Evolutionary conservation across 2,797 vertebrate genomes (phyloP).

Genomic region (Gymnoscopelus microlampas): DNA sequence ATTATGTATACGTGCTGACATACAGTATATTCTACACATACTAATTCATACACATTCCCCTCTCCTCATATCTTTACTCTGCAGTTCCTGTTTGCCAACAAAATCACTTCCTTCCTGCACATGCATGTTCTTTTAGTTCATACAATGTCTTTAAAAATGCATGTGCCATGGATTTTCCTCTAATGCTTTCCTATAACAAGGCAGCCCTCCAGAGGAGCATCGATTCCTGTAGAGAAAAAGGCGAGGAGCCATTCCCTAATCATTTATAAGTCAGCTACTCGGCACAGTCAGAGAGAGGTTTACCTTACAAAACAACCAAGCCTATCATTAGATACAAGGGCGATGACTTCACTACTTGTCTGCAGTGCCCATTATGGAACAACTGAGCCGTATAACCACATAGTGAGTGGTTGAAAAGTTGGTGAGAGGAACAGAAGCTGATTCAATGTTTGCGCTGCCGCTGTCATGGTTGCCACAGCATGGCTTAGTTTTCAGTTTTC

Average conservation of each 20-base stretch:
- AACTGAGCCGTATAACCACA: conserved; percentile 52
- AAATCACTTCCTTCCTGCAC: conserved; percentile 31
- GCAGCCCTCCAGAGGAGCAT: conserved; percentile 28
- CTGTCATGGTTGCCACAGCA: conserved; percentile 3
- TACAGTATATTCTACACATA: no score
- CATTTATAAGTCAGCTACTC: conserved; percentile 40
- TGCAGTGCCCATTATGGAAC: conserved; percentile 64
- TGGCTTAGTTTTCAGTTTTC: neutral
- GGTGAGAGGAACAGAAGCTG: conserved; percentile 33
- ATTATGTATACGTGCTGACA: no score
- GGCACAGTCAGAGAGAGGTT: conserved; percentile 46
- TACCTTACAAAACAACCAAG: conserved; percentile 52
- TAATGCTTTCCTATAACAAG: conserved; percentile 34
- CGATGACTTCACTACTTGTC: conserved; percentile 58
- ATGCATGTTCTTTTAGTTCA: conserved; percentile 10
- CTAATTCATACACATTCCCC: neutral
- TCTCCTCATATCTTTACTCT: conserved; percentile 17
- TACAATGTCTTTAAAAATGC: conserved; percentile 49
- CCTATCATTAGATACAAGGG: conserved; percentile 63
- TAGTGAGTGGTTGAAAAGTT: conserved; percentile 35
- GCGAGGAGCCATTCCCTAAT: conserved; percentile 34
- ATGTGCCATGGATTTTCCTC: conserved; percentile 45
- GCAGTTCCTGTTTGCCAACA: conserved; percentile 25
- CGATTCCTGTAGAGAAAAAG: conserved; percentile 38
- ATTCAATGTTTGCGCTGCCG: conserved; percentile 27